A percentile compares a stretch with the other conserved stretches of the same genome.
phyloP scores from a whole-genome alignment of 2,888 invertebrate genomes.

The Tachina lurida region DNA sequence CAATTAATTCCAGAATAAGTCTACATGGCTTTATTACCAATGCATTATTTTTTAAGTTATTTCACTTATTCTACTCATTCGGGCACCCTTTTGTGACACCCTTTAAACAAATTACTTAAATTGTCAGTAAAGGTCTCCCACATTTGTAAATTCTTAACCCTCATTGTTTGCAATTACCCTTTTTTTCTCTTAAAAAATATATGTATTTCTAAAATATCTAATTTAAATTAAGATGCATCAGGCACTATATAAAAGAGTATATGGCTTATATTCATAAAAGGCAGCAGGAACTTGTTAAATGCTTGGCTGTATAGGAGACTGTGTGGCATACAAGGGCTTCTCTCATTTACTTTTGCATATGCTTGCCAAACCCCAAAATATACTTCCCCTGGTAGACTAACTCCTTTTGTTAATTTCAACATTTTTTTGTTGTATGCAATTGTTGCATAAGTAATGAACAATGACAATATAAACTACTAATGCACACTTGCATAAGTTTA shows the following conservation, averaged over 20 bases:
- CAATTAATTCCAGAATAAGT: no score
- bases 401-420: neutral
- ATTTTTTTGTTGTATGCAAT: conserved; percentile 61
- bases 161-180: neutral
- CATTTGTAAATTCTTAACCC: neutral
- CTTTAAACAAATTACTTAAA: conserved; percentile 5
- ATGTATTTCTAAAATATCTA: neutral
- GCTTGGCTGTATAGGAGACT: conserved; percentile 3
- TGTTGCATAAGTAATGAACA: conserved; percentile 70
- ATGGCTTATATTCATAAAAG: conserved; percentile 37
- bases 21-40: no score
- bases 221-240: conserved; percentile 53
- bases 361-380: neutral
- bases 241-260: conserved; percentile 45
- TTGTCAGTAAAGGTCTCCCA: neutral
- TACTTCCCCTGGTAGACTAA: conserved; percentile 3
- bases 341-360: neutral
- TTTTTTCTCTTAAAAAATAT: conserved; percentile 1
- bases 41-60: neutral
- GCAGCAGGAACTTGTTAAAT: conserved; percentile 32
- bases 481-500: neutral
- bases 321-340: neutral
- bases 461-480: conserved; percentile 56
- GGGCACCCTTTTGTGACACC: conserved; percentile 8
- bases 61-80: conserved; percentile 6